Evolutionary conservation across 1,140 invertebrate species (phyloP).

Genomic region (Sycobia sp.): DNA sequence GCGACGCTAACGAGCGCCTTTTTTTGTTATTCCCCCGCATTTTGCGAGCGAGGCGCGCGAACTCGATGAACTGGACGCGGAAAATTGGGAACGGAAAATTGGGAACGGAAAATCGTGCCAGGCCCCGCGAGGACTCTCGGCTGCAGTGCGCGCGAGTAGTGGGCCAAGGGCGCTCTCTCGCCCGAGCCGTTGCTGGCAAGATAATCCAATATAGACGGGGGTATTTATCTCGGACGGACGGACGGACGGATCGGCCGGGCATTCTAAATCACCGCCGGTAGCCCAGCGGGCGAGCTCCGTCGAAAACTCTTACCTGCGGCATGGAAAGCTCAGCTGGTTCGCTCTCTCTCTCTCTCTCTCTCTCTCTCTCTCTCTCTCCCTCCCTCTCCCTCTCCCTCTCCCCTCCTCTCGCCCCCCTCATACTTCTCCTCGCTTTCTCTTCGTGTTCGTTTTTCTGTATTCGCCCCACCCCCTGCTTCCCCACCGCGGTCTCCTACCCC

Average conservation of each 20-base stretch:
- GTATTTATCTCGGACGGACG: constrained; percentile 41
- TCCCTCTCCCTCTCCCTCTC: background rate
- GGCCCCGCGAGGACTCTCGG: background rate
- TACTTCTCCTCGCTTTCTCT: background rate
- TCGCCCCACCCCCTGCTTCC: background rate
- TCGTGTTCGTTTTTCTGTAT: no score
- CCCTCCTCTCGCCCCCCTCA: background rate
- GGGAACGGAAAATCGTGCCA: background rate
- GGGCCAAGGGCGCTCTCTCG: no score
- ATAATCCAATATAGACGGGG: constrained; percentile 42
- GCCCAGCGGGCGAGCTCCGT: constrained; percentile 39
- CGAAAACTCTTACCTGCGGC: constrained; percentile 33
- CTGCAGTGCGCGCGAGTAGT: no score
- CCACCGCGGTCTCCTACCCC: background rate
- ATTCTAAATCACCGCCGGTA: constrained; percentile 40
- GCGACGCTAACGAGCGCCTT: no score
- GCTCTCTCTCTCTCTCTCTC: background rate
- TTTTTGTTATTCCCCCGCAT: no score
- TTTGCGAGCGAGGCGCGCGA: background rate
- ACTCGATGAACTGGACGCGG: no score
- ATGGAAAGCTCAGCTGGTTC: no score
- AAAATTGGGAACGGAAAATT: background rate
- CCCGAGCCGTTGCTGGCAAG: constrained; percentile 27
- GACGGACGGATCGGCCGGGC: constrained; percentile 39
- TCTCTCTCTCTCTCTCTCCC: background rate